A percentile compares a stretch with the other conserved stretches of the same genome.
Evolutionary conservation across 2,888 invertebrate species (phyloP).

Genomic region (Hyposoter dolosus): DNA sequence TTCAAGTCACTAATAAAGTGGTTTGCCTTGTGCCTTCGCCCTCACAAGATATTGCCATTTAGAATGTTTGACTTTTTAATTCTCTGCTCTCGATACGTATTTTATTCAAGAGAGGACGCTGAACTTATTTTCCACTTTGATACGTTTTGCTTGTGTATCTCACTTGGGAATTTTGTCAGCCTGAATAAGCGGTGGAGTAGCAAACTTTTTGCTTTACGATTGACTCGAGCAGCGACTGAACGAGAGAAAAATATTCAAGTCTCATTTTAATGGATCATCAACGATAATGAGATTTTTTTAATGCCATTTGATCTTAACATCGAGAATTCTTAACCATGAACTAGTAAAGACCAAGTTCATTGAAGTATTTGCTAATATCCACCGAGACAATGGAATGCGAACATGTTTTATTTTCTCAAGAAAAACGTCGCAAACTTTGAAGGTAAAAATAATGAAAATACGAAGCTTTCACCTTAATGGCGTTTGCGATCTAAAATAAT

Average conservation of each 20-base stretch:
- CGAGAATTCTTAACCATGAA: not conserved
- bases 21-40: conserved; percentile 65
- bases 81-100: conserved; percentile 34
- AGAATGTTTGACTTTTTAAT: conserved; percentile 55
- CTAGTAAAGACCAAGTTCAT: not conserved
- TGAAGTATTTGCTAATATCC: not conserved
- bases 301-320: not conserved
- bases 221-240: not conserved
- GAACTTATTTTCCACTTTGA: not conserved
- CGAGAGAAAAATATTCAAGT: not conserved
- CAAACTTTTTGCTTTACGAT: not conserved
- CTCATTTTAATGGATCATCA: not conserved
- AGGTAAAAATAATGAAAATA: not conserved
- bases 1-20: conserved; percentile 58
- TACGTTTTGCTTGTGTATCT: not conserved
- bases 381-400: not conserved
- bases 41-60: conserved; percentile 52
- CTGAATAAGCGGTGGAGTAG: not conserved
- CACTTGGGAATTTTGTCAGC: not conserved
- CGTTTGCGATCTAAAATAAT: not conserved
- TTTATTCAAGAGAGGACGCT: conserved; percentile 17
- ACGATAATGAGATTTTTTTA: not conserved
- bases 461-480: not conserved
- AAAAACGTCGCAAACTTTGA: not conserved
- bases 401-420: not conserved